phyloP scores from a whole-genome alignment of 2,888 invertebrate species.

The Drosophila ustulata region DNA sequence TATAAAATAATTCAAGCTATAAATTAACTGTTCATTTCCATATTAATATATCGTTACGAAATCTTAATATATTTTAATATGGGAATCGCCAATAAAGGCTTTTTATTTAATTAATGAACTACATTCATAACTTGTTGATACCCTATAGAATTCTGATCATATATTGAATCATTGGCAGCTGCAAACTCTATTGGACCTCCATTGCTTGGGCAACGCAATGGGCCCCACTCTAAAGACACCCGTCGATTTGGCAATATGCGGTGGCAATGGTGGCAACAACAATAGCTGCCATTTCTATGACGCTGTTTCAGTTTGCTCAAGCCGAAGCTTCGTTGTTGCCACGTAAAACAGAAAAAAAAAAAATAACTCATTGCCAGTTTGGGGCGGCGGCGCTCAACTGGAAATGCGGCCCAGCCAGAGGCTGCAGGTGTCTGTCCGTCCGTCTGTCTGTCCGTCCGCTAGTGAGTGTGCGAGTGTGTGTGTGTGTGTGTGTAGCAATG shows the following conservation, averaged over 20 bases:
- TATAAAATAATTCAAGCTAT: too few relatives aligned
- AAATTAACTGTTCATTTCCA: too few relatives aligned
- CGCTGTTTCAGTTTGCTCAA: conserved; percentile 23
- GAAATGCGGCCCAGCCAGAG: conserved; percentile 68
- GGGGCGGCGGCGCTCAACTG: conserved; percentile 74
- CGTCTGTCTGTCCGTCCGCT: conserved; percentile 13
- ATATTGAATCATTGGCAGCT: too few relatives aligned
- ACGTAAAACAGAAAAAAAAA: conserved; percentile 7
- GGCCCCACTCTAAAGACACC: background rate
- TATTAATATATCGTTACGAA: too few relatives aligned
- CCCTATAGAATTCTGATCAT: too few relatives aligned
- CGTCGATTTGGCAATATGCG: conserved; percentile 10
- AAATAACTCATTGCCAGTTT: conserved; percentile 69
- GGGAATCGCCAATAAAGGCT: too few relatives aligned
- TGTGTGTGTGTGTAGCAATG: conserved; percentile 35
- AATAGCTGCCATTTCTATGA: conserved; percentile 49
- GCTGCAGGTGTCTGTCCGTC: conserved; percentile 69
- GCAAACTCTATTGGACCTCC: background rate
- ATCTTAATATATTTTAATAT: too few relatives aligned
- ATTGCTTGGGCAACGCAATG: background rate
- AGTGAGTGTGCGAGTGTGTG: background rate
- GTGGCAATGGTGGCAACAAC: conserved; percentile 24
- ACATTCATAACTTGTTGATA: too few relatives aligned
- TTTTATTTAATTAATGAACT: too few relatives aligned
- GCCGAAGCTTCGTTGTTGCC: conserved; percentile 36